phyloP scores from a whole-genome alignment of 2,113 vertebrate species.

The Poicephalus gulielmi region DNA sequence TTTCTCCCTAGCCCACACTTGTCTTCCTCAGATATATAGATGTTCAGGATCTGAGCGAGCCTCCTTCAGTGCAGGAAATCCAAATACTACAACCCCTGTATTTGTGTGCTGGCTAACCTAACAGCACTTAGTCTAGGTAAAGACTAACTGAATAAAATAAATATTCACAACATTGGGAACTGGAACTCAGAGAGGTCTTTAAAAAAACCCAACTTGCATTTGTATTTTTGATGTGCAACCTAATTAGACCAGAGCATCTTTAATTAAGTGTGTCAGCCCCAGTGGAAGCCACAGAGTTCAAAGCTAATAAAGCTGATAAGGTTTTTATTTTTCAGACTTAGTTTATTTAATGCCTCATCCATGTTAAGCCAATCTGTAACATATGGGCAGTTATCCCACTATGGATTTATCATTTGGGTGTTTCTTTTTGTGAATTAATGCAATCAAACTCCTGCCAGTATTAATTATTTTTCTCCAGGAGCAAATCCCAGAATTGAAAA shows the following conservation, averaged over 20 bases:
- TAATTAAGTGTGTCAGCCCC: conserved; percentile 81
- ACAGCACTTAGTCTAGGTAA: not conserved
- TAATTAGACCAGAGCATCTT: too few relatives aligned
- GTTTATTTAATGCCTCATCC: conserved; percentile 82
- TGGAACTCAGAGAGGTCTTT: conserved; percentile 64
- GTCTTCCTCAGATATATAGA: not conserved
- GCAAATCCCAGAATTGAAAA: conserved; percentile 74
- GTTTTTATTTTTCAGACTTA: conserved; percentile 78
- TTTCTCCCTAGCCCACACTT: not conserved
- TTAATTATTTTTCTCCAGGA: conserved; percentile 80
- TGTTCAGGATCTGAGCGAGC: not conserved
- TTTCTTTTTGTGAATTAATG: conserved; percentile 77
- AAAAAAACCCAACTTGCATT: conserved; percentile 68
- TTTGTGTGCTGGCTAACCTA: not conserved
- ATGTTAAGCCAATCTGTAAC: conserved; percentile 83
- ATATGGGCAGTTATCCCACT: conserved; percentile 78
- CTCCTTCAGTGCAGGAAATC: not conserved
- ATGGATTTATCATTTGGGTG: conserved; percentile 77
- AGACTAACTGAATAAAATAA: conserved; percentile 45
- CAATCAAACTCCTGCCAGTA: conserved; percentile 77
- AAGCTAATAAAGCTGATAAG: conserved; percentile 82
- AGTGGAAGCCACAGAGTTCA: conserved; percentile 80
- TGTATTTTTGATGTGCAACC: conserved; percentile 80
- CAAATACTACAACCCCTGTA: not conserved
- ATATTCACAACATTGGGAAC: conserved; percentile 61